These are phyloP conservation scores for Pheosia tremula DNA, from an alignment of 2,888 invertebrate species.

Conservation along the genomic window DNA sequence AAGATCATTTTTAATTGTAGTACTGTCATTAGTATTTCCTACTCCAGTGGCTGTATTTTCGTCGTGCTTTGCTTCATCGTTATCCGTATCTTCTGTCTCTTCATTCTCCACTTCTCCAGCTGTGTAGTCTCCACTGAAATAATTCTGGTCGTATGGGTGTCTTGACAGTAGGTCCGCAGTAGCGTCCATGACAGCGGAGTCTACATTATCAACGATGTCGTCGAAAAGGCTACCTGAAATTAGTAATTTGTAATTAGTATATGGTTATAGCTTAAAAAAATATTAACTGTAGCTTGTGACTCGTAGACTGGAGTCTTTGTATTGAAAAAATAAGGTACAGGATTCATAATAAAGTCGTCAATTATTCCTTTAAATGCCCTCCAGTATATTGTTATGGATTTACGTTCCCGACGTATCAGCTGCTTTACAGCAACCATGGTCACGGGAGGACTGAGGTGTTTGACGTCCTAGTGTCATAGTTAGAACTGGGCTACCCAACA, in stretches of 20 bases:
- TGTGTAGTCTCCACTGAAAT: neutral
- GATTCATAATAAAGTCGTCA: no score
- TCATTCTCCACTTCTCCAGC: neutral
- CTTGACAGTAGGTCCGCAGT: neutral
- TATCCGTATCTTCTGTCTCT: neutral
- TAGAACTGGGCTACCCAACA: no score
- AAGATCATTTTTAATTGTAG: neutral
- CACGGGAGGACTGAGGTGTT: no score
- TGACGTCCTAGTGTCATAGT: no score
- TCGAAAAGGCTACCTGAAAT: conserved; percentile 1
- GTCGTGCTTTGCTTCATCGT: neutral
- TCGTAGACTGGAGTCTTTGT: no score
- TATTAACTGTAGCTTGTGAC: no score
- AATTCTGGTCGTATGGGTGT: neutral
- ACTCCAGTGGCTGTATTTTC: neutral
- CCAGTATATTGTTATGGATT: no score
- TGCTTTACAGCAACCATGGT: no score
- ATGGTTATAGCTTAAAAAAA: no score
- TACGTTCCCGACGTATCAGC: no score
- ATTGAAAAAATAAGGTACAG: no score
- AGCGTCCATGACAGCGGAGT: neutral
- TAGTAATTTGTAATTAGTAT: neutral
- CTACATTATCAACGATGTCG: neutral
- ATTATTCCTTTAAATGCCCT: no score
- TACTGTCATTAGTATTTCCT: neutral